A percentile compares a stretch with the other conserved stretches of the same genome.
These are phyloP conservation scores for Enteromius viviparus DNA, from an alignment of 2,797 vertebrate genomes.

Conservation along the genomic window DNA sequence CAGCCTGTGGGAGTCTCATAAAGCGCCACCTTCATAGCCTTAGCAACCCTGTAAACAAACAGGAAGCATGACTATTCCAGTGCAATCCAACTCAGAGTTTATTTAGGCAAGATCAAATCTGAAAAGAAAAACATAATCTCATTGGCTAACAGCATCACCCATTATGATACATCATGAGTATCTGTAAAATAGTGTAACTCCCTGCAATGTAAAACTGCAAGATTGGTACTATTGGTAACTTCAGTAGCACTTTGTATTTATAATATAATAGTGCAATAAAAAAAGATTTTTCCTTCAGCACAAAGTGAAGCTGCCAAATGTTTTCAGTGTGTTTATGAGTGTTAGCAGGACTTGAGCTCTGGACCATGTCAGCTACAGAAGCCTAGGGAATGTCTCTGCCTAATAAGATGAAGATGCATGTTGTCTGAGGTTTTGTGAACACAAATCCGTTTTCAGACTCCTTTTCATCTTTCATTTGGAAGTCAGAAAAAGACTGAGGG, in stretches of 20 bases:
- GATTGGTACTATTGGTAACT: background rate
- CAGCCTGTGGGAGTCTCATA: constrained; percentile 97
- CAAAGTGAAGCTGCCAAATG: background rate
- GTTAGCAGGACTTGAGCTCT: background rate
- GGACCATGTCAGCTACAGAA: background rate
- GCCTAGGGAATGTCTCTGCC: background rate
- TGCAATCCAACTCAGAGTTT: background rate
- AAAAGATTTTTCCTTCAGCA: background rate
- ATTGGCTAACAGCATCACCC: background rate
- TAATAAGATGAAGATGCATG: background rate
- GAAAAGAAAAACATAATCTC: background rate
- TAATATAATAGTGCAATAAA: background rate
- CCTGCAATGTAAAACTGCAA: background rate
- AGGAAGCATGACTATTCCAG: constrained; percentile 44
- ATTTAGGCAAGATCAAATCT: constrained; percentile 21
- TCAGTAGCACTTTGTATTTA: background rate
- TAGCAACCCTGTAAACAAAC: constrained; percentile 87
- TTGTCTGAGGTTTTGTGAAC: background rate
- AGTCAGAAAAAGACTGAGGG: background rate
- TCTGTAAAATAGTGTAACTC: background rate
- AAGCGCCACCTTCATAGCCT: constrained; percentile 92
- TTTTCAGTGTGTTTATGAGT: background rate
- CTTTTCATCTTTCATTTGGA: background rate
- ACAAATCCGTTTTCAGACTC: background rate
- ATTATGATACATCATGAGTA: background rate